Percentiles rank a stretch among this genome's conserved stretches.
Evolutionary conservation across 1,140 invertebrate species (phyloP).

Genomic region (Pseudomyrmex pallidus): DNA sequence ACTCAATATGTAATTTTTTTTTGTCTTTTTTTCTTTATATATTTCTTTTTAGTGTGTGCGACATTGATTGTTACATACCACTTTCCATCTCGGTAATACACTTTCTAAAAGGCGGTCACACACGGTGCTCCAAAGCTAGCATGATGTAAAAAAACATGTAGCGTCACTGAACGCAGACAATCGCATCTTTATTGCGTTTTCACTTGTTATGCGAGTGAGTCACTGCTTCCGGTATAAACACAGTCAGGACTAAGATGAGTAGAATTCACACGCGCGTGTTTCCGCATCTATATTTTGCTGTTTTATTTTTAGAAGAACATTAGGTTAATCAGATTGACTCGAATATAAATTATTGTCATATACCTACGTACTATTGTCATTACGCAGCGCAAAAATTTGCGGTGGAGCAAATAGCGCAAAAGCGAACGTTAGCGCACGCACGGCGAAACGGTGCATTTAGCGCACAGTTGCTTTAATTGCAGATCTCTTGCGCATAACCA

Average conservation of each 20-base stretch:
- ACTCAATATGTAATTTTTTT: too few species aligned
- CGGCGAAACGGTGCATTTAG: slow-evolving; percentile 2
- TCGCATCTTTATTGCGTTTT: slow-evolving; percentile 50
- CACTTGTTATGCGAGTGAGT: slow-evolving; percentile 48
- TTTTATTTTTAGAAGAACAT: slow-evolving; percentile 28
- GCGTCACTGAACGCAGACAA: slow-evolving; percentile 40
- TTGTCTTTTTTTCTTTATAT: not conserved
- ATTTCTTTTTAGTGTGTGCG: slow-evolving; percentile 10
- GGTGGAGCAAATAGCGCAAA: slow-evolving; percentile 16
- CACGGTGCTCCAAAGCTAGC: not conserved
- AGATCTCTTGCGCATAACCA: slow-evolving; percentile 65
- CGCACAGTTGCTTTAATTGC: slow-evolving; percentile 68
- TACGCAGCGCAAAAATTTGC: slow-evolving; percentile 5
- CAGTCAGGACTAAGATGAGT: slow-evolving; percentile 18
- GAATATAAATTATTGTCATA: not conserved
- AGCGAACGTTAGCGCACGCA: not conserved
- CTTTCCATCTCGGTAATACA: slow-evolving; percentile 66
- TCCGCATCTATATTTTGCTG: slow-evolving; percentile 4
- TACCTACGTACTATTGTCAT: too few species aligned
- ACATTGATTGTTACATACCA: slow-evolving; percentile 52
- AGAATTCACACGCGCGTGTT: slow-evolving; percentile 24
- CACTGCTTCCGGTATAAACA: slow-evolving; percentile 42
- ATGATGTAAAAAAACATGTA: slow-evolving; percentile 21
- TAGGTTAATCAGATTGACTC: not conserved
- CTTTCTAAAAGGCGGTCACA: slow-evolving; percentile 45